These are phyloP conservation scores for Grantiella picta DNA, from an alignment of 2,113 vertebrate genomes.

Conservation along the genomic window DNA sequence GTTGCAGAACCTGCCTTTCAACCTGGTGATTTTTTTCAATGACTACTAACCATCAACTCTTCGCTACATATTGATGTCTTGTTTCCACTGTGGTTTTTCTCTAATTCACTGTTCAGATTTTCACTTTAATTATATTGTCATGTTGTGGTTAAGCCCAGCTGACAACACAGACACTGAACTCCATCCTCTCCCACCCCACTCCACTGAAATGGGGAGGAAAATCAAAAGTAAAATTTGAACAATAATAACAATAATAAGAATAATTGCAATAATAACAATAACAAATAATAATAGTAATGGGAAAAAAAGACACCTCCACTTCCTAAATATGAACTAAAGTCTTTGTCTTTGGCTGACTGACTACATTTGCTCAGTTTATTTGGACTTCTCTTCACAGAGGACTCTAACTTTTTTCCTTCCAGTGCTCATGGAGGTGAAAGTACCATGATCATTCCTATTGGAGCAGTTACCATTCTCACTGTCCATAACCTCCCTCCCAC, in stretches of 20 bases:
- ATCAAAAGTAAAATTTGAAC: neutral
- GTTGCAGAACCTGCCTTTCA: neutral
- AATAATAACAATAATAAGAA: neutral
- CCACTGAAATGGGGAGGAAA: neutral
- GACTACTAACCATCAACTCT: neutral
- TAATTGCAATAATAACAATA: too few relatives aligned
- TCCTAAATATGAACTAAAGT: neutral
- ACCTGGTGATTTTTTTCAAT: neutral
- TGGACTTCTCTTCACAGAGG: neutral
- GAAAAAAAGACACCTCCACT: neutral
- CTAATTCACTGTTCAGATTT: neutral
- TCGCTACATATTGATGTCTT: neutral
- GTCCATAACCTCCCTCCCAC: neutral
- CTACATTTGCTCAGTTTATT: neutral
- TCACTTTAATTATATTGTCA: neutral
- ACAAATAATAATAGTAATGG: fast-evolving
- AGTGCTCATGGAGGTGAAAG: neutral
- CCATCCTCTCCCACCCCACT: neutral
- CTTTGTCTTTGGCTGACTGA: neutral
- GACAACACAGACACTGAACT: neutral
- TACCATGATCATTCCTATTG: fast-evolving
- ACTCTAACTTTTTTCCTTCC: neutral
- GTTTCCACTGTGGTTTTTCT: neutral
- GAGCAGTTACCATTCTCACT: neutral
- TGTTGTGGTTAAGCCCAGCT: neutral